Evolutionary conservation across 30 jellyfish, hydroid and myxozoan genomes (phyloP).

Genomic region (Rhopilema esculentum): DNA sequence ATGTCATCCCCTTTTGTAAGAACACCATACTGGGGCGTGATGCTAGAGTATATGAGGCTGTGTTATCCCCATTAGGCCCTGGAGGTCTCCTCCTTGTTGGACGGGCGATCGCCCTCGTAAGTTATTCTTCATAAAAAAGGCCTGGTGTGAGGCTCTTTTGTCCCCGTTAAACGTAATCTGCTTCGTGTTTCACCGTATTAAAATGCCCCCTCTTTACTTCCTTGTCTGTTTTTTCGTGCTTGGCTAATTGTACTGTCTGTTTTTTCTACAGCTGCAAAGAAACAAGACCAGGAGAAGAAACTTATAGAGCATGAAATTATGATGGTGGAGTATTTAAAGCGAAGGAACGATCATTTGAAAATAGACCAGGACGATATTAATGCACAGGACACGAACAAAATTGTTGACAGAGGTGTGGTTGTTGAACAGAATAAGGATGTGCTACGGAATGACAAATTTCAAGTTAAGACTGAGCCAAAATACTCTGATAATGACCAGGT

Average conservation of each 20-base stretch:
- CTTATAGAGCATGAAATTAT: constrained; percentile 20
- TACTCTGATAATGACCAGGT: neutral
- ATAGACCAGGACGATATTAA: neutral
- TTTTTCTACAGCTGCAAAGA: constrained; percentile 32
- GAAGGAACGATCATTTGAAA: constrained; percentile 1
- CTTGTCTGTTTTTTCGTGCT: neutral
- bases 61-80: too few relatives aligned
- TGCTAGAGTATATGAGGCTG: too few relatives aligned
- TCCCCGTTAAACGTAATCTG: too few relatives aligned
- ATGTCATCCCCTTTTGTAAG: too few relatives aligned
- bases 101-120: too few relatives aligned
- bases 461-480: neutral
- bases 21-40: too few relatives aligned
- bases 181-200: too few relatives aligned
- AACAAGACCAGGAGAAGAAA: constrained; percentile 28
- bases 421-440: constrained; percentile 1
- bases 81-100: too few relatives aligned
- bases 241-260: neutral
- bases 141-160: too few relatives aligned
- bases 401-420: constrained; percentile 5
- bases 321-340: constrained; percentile 26
- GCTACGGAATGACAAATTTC: neutral
- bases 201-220: too few relatives aligned
- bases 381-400: neutral
- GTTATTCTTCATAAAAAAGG: too few relatives aligned